Evolutionary conservation across 2,797 vertebrate genomes (phyloP), one percentile per base, ranked within the genome.

Genomic region (Lepidocolaptes lacrymiger): DNA sequence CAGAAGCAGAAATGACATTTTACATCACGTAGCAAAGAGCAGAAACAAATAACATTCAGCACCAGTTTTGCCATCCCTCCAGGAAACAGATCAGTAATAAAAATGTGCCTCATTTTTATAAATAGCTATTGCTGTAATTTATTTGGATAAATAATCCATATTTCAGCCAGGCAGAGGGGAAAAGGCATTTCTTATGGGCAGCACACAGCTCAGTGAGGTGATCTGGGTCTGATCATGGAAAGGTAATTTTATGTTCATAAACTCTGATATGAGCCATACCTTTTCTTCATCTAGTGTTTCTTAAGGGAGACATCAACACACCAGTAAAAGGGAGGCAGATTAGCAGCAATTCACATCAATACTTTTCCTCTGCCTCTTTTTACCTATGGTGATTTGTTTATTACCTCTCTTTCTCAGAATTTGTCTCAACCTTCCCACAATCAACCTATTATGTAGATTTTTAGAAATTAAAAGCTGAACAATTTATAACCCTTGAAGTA

Each of bases 1-100:
- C 49, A 75, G 72, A 68, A 87, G 19, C 3, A 88, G 30, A 73
- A 91, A 39, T 51, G 19, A 36, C 34, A 66, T 85, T 94, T 92
- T 91, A 28, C 14, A 44, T 66, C 49, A 63, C 1, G 1, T 34
- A 87, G 30, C 34, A 93, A 96, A 74, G 6, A 41, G 7, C 30
- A 80, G 44, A 91, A 96, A 73, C 46, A 80, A 92, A 82, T 37
- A 46, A 10, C 14, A 43, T 26, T 16, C 74, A 39, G 32, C 9
- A 67, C 32, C 12, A 5, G 66, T 85, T 64, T 62, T 74, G 7
- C 39, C 10, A 68, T 52, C 39, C 21, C 16, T 85, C 44, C 34
- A 56, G 83, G 85, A 91, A 95, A 71, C 20, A 67, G 63, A 93
- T 94, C 86, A 88, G 95, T 96, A 89, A 90, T 80, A 82, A 91